Conservation (phyloP, 2,888 invertebrate species). For the Poecilobothrus nobilitatus region DNA sequence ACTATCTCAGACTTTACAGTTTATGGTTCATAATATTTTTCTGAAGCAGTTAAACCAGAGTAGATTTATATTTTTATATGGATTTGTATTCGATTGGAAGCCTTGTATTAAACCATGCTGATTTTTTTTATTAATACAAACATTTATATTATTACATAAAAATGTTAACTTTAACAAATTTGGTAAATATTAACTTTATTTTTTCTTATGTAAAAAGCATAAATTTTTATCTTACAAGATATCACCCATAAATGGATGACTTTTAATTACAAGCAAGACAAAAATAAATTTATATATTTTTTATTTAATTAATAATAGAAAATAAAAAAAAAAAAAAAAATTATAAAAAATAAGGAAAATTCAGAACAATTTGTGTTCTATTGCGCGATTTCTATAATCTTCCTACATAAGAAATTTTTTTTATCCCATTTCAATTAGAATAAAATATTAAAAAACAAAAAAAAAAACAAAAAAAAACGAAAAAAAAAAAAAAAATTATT, state of each 20-base stretch:
- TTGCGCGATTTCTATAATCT: constrained; percentile 3
- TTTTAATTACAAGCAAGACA: background rate
- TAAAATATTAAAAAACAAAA: background rate
- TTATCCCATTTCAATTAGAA: background rate
- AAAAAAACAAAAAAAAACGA: background rate
- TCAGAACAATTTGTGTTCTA: background rate
- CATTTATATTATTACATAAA: background rate
- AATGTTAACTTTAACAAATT: background rate
- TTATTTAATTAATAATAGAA: too few relatives aligned
- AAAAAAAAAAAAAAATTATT: background rate
- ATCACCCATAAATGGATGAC: background rate
- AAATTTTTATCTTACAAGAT: background rate
- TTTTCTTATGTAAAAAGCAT: constrained; percentile 1
- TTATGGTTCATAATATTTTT: too few relatives aligned
- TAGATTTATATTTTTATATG: too few relatives aligned
- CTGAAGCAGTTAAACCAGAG: too few relatives aligned
- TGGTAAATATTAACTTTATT: background rate
- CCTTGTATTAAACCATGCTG: too few relatives aligned
- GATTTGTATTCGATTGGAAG: too few relatives aligned
- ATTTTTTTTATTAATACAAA: too few relatives aligned
- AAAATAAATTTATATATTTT: too few relatives aligned
- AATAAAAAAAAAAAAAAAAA: background rate
- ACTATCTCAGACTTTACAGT: too few relatives aligned
- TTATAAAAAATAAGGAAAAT: background rate
- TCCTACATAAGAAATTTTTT: background rate